Percentiles rank a stretch among this genome's conserved stretches.
phyloP scores from a whole-genome alignment of 92 coral and sea anemone species.

The Zoanthus sansibaricus region DNA sequence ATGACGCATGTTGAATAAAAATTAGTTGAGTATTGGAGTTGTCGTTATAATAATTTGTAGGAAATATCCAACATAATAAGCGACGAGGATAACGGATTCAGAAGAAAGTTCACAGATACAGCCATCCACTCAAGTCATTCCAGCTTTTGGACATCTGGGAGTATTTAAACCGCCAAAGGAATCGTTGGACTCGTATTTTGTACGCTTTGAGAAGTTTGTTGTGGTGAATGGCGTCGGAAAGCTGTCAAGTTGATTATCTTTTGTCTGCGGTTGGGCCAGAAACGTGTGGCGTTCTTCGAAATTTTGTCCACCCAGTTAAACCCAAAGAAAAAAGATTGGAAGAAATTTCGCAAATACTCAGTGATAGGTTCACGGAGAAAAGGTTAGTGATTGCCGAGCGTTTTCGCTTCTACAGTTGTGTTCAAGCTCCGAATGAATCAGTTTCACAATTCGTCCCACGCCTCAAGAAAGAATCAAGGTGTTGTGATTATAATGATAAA shows the following conservation, averaged over 20 bases:
- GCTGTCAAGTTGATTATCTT: conserved; percentile 66
- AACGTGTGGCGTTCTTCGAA: conserved; percentile 58
- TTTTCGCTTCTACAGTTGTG: conserved; percentile 37
- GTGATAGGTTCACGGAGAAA: conserved; percentile 40
- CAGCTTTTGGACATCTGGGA: conserved; percentile 37
- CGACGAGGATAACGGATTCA: conserved; percentile 11
- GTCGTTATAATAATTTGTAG: neutral
- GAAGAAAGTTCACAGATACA: neutral
- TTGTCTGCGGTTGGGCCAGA: conserved; percentile 56
- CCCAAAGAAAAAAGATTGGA: neutral
- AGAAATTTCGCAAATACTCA: conserved; percentile 24
- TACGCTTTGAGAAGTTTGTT: conserved; percentile 29
- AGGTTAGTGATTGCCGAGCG: conserved; percentile 12
- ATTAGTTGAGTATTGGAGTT: neutral
- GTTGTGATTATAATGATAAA: neutral
- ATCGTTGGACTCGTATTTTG: conserved; percentile 36
- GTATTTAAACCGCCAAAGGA: conserved; percentile 40
- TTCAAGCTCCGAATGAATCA: conserved; percentile 29
- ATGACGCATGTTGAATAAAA: too few relatives aligned
- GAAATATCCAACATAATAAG: neutral
- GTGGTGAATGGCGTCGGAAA: conserved; percentile 32
- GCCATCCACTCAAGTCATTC: conserved; percentile 11
- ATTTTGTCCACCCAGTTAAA: conserved; percentile 56
- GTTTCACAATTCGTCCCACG: neutral
- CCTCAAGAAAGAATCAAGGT: conserved; percentile 15